Evolutionary conservation across 1,140 invertebrate species (phyloP), one percentile per base, ranked within the genome.

Genomic region (Cotesia chilonis): DNA sequence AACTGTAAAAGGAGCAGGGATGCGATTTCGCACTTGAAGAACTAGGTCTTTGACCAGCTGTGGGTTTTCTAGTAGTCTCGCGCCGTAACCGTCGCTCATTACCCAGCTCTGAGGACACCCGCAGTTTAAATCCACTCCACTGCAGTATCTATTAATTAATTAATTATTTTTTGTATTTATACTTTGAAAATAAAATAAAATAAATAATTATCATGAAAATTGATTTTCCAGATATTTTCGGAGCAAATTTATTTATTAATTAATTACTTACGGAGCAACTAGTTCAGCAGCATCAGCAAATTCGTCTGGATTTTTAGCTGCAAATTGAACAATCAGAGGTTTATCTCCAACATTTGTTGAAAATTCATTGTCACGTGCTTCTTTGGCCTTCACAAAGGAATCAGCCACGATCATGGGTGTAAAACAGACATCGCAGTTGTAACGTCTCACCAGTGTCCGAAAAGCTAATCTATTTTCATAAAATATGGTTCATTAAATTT

Each of bases 91-190:
- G 82, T 96, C 93, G 80, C 93, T 90, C 82, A 96, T 93, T 0
- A 96, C 97, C 96, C 96, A 99, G 72, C 92, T 89, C 86, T 99
- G 97, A 9, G 98, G 97, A 81, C 98, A 99, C 6, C 98, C 97
- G 89, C 97, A 98, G 83, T 99, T 99, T 41, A 99, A 87, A 88
- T 99, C 97, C 2, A 97, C 92, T 28, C 97, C 97, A 90, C 96
- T 92, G 63, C 92, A 91, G 88, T 93, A 91, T 17, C 93, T 94
- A 47, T 47, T 47, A 47, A 47, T 47, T 41, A 41, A 41, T 41
- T 41, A 47, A 10, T 47, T 47, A 47, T 47, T 9, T 47, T 9
- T 71, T 74, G 5, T 7, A 41, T 68, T 55, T n/a, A 47, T 41
- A 17, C 51, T 35, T 55, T 10, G 28, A 51, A 17, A 51, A 66